Base-by-base conservation (phyloP, 2,888 invertebrate genomes). In the Melieria picta region DNA sequence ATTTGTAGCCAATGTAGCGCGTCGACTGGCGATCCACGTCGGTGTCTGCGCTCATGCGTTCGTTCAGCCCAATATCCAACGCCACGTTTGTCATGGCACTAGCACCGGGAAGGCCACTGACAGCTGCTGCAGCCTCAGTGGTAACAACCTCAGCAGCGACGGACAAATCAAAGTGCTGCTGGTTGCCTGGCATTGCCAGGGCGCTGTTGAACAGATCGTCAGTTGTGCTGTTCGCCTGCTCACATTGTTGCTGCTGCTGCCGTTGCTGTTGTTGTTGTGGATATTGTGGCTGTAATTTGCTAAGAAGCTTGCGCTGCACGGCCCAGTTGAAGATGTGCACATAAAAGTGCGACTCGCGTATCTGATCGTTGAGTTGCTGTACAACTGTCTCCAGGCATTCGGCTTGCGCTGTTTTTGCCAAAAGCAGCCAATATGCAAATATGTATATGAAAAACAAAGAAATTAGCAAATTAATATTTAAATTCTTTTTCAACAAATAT, bases 251-350 rank as follows among this genome's bases (percentile, higher is more conserved):
- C n/a, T 57, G 57, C 43, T 57, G 56, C 56, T 48, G 11, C 11
- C 4, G 55, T 58, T 69, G 16, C 47, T 30, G 30, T 3, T 30
- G 30, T 30, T 30, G 30, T 30, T 30, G 30, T 30, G 30, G 30
- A 30, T 30, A 30, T 30, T 30, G 30, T 30, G 30, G 30, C 30
- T 30, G 30, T 30, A 30, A 30, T 30, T 30, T 30, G 30, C 1
- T 30, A 3, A 30, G 30, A 30, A 30, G 30, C 30, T 30, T 30
- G 30, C 68, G 70, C 47, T 81, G 81, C 75, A 82, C 81, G 72
- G 78, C 79, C 84, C 85, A 84, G 69, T 83, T 82, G 61, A 80
- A 82, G 0, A 78, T 77, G 63, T 80, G 69, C 5, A 84, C 72
- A 42, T 73, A 71, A 13, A 83, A 50, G 68, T 83, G 79, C 10